Conservation (phyloP, 2,113 vertebrate species). For the Clarias batrachus region DNA sequence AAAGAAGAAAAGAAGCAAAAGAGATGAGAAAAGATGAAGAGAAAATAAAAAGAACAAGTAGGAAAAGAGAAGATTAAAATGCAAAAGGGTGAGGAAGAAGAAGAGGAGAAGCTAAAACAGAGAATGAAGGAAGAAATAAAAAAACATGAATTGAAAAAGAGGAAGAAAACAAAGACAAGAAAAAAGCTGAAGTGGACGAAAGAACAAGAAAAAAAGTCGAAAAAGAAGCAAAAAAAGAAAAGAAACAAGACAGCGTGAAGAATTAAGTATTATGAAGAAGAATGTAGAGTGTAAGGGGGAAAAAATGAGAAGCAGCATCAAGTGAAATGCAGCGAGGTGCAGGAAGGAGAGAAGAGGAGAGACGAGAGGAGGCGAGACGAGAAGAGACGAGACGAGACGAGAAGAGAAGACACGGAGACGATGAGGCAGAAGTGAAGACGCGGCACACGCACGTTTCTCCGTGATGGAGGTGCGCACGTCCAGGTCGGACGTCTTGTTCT, state of each 20-base stretch:
- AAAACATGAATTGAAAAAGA: background rate
- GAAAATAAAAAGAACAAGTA: background rate
- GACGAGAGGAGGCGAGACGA: background rate
- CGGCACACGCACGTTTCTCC: conserved; percentile 83
- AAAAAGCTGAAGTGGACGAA: background rate
- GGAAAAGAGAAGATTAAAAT: no score
- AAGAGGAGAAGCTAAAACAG: background rate
- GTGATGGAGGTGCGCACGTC: conserved; percentile 91
- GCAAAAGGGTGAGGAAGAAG: background rate
- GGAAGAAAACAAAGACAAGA: background rate
- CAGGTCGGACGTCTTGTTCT: conserved; percentile 93
- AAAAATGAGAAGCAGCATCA: background rate
- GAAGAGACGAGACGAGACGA: background rate
- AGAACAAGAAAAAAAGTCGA: background rate
- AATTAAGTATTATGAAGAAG: background rate
- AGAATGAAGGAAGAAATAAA: no score
- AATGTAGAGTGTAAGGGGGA: background rate
- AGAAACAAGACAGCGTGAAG: background rate
- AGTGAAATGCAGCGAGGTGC: no score
- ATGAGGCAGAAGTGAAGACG: background rate
- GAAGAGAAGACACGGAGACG: background rate
- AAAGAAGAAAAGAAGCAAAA: background rate
- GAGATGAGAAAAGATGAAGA: no score
- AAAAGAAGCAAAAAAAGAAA: background rate
- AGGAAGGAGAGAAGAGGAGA: background rate